Percentiles rank a stretch among this genome's conserved stretches.
Conservation (phyloP, 2,797 vertebrate species). For the Myotis myotis region DNA sequence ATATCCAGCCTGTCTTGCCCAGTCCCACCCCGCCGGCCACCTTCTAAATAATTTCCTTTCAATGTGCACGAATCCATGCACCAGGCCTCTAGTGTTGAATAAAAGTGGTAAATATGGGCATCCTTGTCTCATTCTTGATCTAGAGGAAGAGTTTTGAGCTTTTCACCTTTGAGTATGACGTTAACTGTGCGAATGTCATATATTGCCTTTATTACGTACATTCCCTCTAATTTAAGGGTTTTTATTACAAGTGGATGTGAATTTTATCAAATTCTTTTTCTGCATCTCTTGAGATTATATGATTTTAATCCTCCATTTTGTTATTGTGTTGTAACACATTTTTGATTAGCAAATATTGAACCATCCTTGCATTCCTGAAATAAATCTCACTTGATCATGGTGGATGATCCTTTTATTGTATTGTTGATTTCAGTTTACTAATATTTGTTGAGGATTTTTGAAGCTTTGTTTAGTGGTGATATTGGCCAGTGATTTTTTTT, state of each 20-base stretch:
- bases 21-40: too few relatives aligned
- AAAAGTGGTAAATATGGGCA: background rate
- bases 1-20: too few relatives aligned
- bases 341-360: background rate
- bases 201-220: background rate
- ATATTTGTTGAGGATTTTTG: background rate
- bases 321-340: background rate
- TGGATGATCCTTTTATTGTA: background rate
- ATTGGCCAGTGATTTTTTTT: background rate
- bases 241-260: background rate
- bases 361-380: background rate
- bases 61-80: too few relatives aligned
- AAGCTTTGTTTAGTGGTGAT: background rate
- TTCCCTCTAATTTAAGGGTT: background rate
- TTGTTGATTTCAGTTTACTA: background rate
- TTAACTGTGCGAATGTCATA: background rate
- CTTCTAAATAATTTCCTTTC: too few relatives aligned
- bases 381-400: background rate
- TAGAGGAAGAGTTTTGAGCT: background rate
- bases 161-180: background rate
- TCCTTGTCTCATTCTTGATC: background rate
- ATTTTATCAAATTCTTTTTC: background rate
- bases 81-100: background rate
- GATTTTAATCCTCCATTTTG: background rate
- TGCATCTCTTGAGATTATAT: background rate